Evolutionary conservation across 2,113 vertebrate species (phyloP), one percentile per base, ranked within the genome.

Genomic region (Takifugu flavidus): DNA sequence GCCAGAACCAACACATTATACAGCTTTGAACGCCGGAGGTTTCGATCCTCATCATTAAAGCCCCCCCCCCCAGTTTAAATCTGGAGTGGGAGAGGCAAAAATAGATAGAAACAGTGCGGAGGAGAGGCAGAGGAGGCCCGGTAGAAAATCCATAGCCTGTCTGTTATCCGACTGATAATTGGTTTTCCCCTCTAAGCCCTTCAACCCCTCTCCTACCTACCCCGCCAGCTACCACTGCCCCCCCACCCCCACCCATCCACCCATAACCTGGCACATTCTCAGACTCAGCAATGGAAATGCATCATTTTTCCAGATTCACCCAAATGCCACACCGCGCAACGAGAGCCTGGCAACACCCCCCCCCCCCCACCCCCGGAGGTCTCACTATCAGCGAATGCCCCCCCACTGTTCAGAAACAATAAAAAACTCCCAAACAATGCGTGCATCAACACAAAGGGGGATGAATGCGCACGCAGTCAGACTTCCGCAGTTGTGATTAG

Each of bases 121-220:
- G 14, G 45, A n/a, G 66, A 29, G 46, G 39, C 25, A 74, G 69
- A 70, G 65, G 74, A 56, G 64, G 74, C 70, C 79, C 15, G 69
- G 51, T 82, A 74, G 81, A 88, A 86, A 87, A 87, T 88, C 87
- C 83, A 88, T 83, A 82, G 70, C 51, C 70, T 74, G 67, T 44
- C 85, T 84, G 79, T 86, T 85, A 87, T 84, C 82, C 70, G 74
- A 58, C 82, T 71, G 25, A 80, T 88, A 89, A 89, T 89, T 87
- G 86, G 77, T 87, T 88, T 83, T 70, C 72, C 72, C 73, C 68
- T 25, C 47, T 6, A 45, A 13, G 14, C 10, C n/a, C 42, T 57
- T 34, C 11, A 11, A 28, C 15, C 1, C 65, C 52, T 59, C 59
- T 55, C 56, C 51, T 53, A 44, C 53, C 57, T 62, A 75, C 72